Base-by-base conservation (phyloP, 1,140 invertebrate genomes). In the Monomorium pharaonis region DNA sequence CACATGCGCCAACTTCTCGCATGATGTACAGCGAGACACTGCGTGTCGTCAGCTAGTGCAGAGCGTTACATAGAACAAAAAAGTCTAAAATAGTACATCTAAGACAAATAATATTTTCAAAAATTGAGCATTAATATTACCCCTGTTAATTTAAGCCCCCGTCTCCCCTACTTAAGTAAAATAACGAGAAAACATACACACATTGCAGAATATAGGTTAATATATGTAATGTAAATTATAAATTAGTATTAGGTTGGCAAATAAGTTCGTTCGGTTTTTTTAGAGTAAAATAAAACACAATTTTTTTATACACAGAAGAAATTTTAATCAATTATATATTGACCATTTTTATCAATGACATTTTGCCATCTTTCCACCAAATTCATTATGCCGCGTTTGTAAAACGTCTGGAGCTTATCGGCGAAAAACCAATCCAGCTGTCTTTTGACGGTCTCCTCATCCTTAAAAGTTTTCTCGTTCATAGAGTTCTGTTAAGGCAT, bases 311-410 rank as follows among this genome's bases (percentile, higher is more conserved):
- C 0, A 63, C 18, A n/a, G 12, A 63, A 3, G n/a, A n/a, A 63
- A 63, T 63, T 33, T 33, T 37, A 63, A 63, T 63, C 18, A 63
- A 63, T 37, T n/a, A n/a, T 63, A 37, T 63, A 63, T 37, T 63
- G 7, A 3, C 27, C 30, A 30, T 33, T 63, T 33, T 63, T 63
- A 33, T 33, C 30, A 1, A 62, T 62, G 60, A 62, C 60, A 27
- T 62, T 16, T 62, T 62, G 60, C 16, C 60, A 62, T 30, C 24
- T 62, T 62, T 62, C 6, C 16, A 62, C 6, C 12, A 62, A 62
- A 0, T 62, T 63, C 9, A 63, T 63, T 63, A 63, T 63, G 2
- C 62, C 62, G 62, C 30, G 62, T 37, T 37, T 18, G 18, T 63
- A 63, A 10, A 63, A 63, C 16, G 16, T 62, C 27, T 62, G 16